Conservation (phyloP, 2,113 vertebrate genomes). For the Cyanoderma ruficeps region DNA sequence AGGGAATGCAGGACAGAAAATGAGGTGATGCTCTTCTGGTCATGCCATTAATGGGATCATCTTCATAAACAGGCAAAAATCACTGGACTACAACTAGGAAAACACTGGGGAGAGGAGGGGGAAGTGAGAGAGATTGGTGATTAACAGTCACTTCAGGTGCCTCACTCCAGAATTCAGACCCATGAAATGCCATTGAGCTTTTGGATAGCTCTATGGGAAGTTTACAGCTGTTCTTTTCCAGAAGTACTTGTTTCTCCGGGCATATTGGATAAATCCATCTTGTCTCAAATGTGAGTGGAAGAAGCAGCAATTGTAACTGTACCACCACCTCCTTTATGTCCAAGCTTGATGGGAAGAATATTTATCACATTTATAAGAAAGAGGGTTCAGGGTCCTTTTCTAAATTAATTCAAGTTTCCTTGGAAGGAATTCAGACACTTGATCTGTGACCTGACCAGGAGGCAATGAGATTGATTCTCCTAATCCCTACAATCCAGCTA, state of each 20-base stretch:
- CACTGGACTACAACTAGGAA: neutral
- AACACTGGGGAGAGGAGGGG: neutral
- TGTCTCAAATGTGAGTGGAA: neutral
- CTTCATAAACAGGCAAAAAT: neutral
- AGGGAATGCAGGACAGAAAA: neutral
- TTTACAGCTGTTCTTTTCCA: neutral
- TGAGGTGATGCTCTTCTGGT: neutral
- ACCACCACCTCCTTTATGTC: neutral
- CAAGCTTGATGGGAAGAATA: neutral
- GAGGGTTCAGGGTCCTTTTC: neutral
- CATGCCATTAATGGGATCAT: neutral
- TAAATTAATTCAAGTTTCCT: neutral
- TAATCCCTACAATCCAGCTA: neutral
- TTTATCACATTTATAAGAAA: neutral
- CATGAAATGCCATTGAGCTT: neutral
- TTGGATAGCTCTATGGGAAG: neutral
- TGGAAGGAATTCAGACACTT: neutral
- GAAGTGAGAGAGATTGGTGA: neutral
- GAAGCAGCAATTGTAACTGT: neutral
- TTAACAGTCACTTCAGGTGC: neutral
- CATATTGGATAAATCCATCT: neutral
- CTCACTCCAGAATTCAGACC: neutral
- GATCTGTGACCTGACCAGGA: neutral
- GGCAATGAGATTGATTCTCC: neutral
- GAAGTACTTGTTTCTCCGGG: neutral